These are phyloP conservation scores for Lates calcarifer DNA, from an alignment of 2,113 vertebrate species.

Conservation along the genomic window DNA sequence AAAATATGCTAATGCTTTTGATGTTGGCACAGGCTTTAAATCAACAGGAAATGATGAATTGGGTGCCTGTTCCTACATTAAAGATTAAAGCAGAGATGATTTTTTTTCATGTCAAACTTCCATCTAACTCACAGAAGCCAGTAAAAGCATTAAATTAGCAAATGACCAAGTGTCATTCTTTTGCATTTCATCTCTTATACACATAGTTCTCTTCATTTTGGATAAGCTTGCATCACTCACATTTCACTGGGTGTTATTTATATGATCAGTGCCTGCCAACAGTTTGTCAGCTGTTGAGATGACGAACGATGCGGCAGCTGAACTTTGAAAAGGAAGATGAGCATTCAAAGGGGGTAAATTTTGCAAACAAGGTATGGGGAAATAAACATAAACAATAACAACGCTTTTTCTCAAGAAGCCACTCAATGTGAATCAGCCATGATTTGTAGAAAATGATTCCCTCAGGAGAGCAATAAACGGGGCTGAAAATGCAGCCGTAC, in stretches of 20 bases:
- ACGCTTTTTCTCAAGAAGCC: conserved; percentile 14
- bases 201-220: conserved; percentile 30
- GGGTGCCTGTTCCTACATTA: conserved; percentile 33
- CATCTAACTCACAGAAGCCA: conserved; percentile 12
- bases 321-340: conserved; percentile 34
- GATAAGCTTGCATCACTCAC: conserved; percentile 31
- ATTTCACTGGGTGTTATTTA: conserved; percentile 51
- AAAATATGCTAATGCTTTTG: conserved; percentile 48
- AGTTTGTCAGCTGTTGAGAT: conserved; percentile 27
- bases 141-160: conserved; percentile 25
- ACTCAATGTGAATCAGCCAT: conserved; percentile 13
- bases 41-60: conserved; percentile 44
- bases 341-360: neutral
- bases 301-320: conserved; percentile 34
- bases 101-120: conserved; percentile 29
- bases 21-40: conserved; percentile 46
- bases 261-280: conserved; percentile 43
- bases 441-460: conserved; percentile 34
- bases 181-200: conserved; percentile 1
- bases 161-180: conserved; percentile 36
- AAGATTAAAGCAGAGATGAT: conserved; percentile 42
- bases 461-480: conserved; percentile 32
- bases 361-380: conserved; percentile 17
- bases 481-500: conserved; percentile 27
- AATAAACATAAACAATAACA: conserved; percentile 43